These are phyloP conservation scores for Brachypalpus laphriformis DNA, from an alignment of 2,888 invertebrate genomes.

Conservation along the genomic window DNA sequence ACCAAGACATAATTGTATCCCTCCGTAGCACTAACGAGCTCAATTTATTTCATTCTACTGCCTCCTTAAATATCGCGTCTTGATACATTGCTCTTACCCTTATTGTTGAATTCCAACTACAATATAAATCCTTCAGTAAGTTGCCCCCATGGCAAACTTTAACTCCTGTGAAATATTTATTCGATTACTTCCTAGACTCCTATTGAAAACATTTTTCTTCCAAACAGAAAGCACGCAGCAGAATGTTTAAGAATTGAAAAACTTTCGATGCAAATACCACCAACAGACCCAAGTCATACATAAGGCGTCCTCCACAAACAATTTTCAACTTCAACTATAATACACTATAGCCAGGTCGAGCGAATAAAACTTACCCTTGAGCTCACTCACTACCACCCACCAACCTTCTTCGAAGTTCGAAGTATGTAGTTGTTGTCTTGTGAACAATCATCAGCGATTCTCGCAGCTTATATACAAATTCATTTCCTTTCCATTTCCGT, in stretches of 20 bases:
- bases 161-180: conserved; percentile 47
- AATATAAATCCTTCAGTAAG: neutral
- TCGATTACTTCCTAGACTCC: conserved; percentile 30
- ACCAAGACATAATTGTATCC: no score
- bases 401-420: neutral
- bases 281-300: neutral
- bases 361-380: conserved; percentile 34
- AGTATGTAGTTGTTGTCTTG: conserved; percentile 20
- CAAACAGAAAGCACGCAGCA: conserved; percentile 5
- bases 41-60: no score
- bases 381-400: no score
- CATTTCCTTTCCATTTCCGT: conserved; percentile 24
- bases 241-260: conserved; percentile 53
- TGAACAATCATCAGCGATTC: conserved; percentile 45
- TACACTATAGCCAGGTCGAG: neutral
- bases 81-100: no score
- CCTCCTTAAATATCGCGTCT: no score
- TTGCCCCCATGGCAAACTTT: conserved; percentile 10
- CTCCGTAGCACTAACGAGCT: no score
- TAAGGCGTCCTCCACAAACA: conserved; percentile 3
- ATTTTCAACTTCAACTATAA: conserved; percentile 25
- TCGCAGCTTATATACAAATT: conserved; percentile 18
- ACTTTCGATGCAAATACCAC: conserved; percentile 54
- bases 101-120: neutral
- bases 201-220: conserved; percentile 22